Evolutionary conservation across 2,113 vertebrate species (phyloP), one percentile per base, ranked within the genome.

Genomic region (Leptosomus discolor): DNA sequence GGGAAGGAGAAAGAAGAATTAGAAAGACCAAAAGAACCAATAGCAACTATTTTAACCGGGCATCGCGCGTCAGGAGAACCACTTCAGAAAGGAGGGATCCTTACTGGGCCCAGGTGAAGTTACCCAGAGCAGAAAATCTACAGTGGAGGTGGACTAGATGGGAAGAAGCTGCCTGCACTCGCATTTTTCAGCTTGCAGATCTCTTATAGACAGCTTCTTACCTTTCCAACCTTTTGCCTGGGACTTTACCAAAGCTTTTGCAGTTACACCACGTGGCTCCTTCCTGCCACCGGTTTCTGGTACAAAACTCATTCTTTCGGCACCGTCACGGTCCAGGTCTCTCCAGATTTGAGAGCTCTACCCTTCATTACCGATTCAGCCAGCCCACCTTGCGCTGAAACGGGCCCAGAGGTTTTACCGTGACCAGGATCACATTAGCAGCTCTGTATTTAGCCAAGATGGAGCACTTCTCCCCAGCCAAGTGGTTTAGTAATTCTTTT

Each of bases 61-160:
- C 19, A 51, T 7, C 0, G 0, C 12, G 24, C 0, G 0, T 3
- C 57, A 12, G 34, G 61, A 26, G 57, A 34, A 46, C 37, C 12
- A 53, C 74, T 6, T 19, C 58, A 46, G 50, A 41, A n/a, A 36
- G 17, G 1, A 29, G 24, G 34, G 45, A 53, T 17, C 45, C 18
- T 3, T 2, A 2, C 6, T 8, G 11, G 45, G 46, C 11, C 27
- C 16, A 21, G 30, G 2, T 2, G 27, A 73, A 63, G 57, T 14
- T 34, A 19, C 6, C 17, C n/a, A 36, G 56, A 37, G 70, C 6
- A 51, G 61, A 50, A 48, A 54, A 73, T n/a, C n/a, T 15, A 2
- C 8, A 1, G 43, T 6, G 45, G 32, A 70, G 27, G 32, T 48
- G 56, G 36, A 50, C 24, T 5, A 13, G 3, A 4, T 1, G 48